These are phyloP conservation scores for Aphelocoma californica DNA, from an alignment of 2,797 vertebrate genomes.

Conservation along the genomic window DNA sequence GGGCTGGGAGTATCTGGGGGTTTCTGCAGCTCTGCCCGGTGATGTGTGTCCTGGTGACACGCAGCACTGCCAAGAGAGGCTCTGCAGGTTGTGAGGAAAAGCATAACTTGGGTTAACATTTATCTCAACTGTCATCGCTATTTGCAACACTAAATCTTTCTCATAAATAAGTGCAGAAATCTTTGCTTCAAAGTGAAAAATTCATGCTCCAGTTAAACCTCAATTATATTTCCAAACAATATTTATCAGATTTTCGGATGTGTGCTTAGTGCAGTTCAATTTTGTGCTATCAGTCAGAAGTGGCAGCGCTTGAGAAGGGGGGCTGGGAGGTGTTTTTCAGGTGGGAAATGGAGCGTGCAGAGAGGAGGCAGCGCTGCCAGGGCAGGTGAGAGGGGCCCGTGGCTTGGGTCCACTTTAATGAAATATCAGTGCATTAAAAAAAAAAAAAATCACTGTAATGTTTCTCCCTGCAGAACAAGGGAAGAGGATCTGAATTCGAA, in stretches of 20 bases:
- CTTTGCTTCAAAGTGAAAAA: conserved; percentile 41
- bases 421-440: not conserved
- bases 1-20: not conserved
- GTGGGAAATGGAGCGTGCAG: conserved; percentile 10
- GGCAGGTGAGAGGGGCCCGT: not conserved
- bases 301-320: not conserved
- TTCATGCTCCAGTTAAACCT: conserved; percentile 75
- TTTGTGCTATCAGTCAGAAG: conserved; percentile 82
- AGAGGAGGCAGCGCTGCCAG: not conserved
- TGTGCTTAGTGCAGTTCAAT: conserved; percentile 81
- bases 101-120: conserved; percentile 16
- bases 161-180: conserved; percentile 57
- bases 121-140: conserved; percentile 42
- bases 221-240: conserved; percentile 78
- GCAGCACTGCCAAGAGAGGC: not conserved
- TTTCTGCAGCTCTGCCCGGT: not conserved
- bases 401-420: not conserved
- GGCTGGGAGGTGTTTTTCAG: conserved; percentile 16
- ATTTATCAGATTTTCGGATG: conserved; percentile 86
- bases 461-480: not conserved
- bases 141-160: conserved; percentile 52
- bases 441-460: not conserved
- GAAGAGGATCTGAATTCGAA: not conserved
- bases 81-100: not conserved
- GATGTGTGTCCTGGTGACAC: not conserved